Base-by-base conservation (phyloP, 2,113 vertebrate genomes). In the Microcebus ravelobensis region DNA sequence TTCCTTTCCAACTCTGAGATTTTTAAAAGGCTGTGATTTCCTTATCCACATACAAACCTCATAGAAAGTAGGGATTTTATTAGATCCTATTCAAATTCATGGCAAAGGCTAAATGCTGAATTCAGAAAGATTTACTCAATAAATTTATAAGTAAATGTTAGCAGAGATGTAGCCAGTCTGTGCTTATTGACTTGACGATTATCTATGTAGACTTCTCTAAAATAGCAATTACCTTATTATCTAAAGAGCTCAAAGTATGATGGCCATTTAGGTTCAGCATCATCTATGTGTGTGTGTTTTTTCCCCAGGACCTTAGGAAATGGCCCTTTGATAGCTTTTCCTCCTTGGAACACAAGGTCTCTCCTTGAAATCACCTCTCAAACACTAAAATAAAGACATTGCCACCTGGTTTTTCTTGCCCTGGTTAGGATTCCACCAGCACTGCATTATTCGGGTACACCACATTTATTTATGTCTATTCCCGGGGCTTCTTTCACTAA, bases 331-430 rank as follows among this genome's bases (percentile, higher is more conserved):
- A 84, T 80, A 93, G 2, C 34, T 94, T 96, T 91, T 55, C 65
- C 76, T 79, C 94, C 86, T 90, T 95, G 31, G 57, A 93, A 90
- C 57, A 87, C 61, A 95, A 42, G 94, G 42, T 36, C 57, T 98
- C 74, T 85, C 84, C 95, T 98, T 98, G 96, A 98, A 98, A 97
- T 97, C 94, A 98, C 98, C 92, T 98, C 52, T 17, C 10, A 67
- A 65, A 39, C 7, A 34, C 36, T 68, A 87, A 91, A 67, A 90
- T 45, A 63, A 95, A 86, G 83, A 74, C 8, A 61, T 36, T 85
- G 23, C 92, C 96, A 95, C 96, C 97, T 92, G 94, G 57, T 91
- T 97, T 80, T 94, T 97, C 96, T 97, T 93, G 95, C 80, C 91
- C 81, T 93, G 81, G 74, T 95, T 92, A 95, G 91, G 76, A 96